phyloP scores from a whole-genome alignment of 2,113 vertebrate genomes.

The Urocolius indicus region DNA sequence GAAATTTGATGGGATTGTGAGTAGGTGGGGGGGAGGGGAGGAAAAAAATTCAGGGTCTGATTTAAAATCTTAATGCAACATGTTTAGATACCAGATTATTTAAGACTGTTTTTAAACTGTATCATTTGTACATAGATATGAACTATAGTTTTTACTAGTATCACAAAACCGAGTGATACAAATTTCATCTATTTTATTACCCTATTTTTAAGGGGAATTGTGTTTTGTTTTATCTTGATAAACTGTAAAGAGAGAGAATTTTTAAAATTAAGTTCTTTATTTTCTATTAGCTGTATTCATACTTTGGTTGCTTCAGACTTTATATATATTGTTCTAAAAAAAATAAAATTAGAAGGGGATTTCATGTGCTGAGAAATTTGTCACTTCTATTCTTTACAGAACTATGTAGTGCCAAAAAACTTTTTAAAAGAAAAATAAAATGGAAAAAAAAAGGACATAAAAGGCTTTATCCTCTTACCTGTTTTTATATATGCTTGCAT shows the following conservation, averaged over 20 bases:
- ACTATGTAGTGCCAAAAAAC: slow-evolving; percentile 94
- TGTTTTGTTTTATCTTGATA: slow-evolving; percentile 94
- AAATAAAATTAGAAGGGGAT: slow-evolving; percentile 88
- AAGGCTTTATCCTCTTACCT: slow-evolving; percentile 68
- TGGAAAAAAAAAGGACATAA: slow-evolving; percentile 70
- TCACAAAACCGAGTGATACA: slow-evolving; percentile 97
- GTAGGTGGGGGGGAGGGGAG: slow-evolving; percentile 49
- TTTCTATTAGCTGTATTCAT: slow-evolving; percentile 99
- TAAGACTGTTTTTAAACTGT: slow-evolving; percentile 92
- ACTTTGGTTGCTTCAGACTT: slow-evolving; percentile 93
- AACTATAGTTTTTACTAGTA: slow-evolving; percentile 95
- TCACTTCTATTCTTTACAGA: slow-evolving; percentile 86
- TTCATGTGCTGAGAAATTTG: slow-evolving; percentile 90
- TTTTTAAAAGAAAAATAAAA: slow-evolving; percentile 82
- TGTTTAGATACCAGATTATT: slow-evolving; percentile 85
- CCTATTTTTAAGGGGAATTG: slow-evolving; percentile 98
- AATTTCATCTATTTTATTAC: slow-evolving; percentile 99
- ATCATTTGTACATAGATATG: slow-evolving; percentile 97
- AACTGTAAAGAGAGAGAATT: slow-evolving; percentile 92
- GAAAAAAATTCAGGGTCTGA: slow-evolving; percentile 76
- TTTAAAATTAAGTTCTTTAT: slow-evolving; percentile 96
- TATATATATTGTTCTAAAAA: slow-evolving; percentile 89
- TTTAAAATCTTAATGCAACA: slow-evolving; percentile 80
- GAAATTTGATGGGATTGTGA: slow-evolving; percentile 71
- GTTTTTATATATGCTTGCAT: slow-evolving; percentile 36